A percentile compares a stretch with the other conserved stretches of the same genome.
Conservation (phyloP, 2,888 invertebrate species). For the Ormyrus labotus region DNA sequence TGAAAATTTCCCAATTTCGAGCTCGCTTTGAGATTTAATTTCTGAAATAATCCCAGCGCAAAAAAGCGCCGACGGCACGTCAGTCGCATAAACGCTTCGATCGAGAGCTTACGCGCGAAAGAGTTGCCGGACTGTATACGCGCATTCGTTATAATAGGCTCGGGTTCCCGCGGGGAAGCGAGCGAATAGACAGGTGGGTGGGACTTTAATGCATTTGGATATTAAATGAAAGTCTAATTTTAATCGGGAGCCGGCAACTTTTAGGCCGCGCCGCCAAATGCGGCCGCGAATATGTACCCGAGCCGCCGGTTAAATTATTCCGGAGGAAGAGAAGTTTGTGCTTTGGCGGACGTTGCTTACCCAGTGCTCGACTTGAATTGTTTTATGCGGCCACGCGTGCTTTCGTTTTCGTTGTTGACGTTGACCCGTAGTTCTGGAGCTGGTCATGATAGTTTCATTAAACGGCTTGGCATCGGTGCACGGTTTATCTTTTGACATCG, state of each 20-base stretch:
- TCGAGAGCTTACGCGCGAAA: slow-evolving; percentile 1
- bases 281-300: background rate
- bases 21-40: no score
- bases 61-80: no score
- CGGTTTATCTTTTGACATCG: no score
- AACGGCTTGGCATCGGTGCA: no score
- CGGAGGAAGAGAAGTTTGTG: slow-evolving; percentile 23
- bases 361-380: slow-evolving; percentile 20
- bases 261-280: background rate
- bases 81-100: background rate
- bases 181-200: background rate
- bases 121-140: background rate
- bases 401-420: background rate
- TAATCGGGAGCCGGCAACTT: slow-evolving; percentile 44
- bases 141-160: no score
- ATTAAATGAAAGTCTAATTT: slow-evolving; percentile 54
- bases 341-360: slow-evolving; percentile 1
- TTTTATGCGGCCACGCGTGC: slow-evolving; percentile 3
- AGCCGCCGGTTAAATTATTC: slow-evolving; percentile 28
- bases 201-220: slow-evolving; percentile 47
- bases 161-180: background rate
- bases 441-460: no score
- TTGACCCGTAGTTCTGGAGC: no score
- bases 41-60: no score
- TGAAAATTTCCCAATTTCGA: no score